Conservation (phyloP, 2,888 invertebrate species). For the Dicranocentrus wangi region DNA sequence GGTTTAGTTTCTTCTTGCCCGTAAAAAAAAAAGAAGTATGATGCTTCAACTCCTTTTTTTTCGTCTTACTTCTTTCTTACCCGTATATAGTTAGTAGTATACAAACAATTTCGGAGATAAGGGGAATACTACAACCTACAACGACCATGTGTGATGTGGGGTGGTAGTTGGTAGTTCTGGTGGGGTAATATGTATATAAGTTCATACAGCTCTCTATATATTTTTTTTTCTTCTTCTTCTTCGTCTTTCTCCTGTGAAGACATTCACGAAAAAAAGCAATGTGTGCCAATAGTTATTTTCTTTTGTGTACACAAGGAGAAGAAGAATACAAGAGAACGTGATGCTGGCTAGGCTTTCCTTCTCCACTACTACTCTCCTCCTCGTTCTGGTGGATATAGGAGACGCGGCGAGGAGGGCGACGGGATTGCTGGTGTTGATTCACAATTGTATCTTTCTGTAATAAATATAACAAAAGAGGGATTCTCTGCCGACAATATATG, state of each 20-base stretch:
- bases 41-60: too few relatives aligned
- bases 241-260: not conserved
- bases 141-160: too few relatives aligned
- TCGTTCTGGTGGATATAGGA: too few relatives aligned
- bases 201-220: not conserved
- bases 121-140: too few relatives aligned
- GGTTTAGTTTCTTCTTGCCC: too few relatives aligned
- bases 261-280: not conserved
- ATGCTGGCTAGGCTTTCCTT: not conserved
- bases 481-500: too few relatives aligned
- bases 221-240: not conserved
- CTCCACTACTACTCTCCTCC: too few relatives aligned
- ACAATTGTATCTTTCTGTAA: not conserved
- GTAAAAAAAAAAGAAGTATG: too few relatives aligned
- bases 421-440: not conserved
- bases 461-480: too few relatives aligned
- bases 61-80: not conserved
- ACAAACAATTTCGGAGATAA: not conserved
- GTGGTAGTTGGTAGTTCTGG: too few relatives aligned
- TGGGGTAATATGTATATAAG: too few relatives aligned
- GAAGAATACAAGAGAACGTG: not conserved
- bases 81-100: not conserved
- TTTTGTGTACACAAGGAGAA: slow-evolving; percentile 3
- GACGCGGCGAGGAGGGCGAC: too few relatives aligned
- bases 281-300: slow-evolving; percentile 28